Evolutionary conservation across 2,888 invertebrate species (phyloP), one percentile per base, ranked within the genome.

Genomic region (Gryllus longicercus): DNA sequence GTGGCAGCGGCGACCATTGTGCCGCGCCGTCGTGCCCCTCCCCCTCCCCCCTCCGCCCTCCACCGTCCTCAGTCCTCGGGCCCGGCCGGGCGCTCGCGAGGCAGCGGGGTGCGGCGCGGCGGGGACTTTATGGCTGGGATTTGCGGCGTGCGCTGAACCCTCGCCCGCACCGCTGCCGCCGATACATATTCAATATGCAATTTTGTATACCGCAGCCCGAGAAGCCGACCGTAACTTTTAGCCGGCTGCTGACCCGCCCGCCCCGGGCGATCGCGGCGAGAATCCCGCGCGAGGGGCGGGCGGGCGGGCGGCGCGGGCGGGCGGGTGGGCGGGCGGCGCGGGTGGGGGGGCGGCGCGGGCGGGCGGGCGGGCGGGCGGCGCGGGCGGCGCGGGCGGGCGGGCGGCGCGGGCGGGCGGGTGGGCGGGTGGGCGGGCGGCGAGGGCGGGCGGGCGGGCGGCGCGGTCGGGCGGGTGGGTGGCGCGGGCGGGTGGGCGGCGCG

Each of bases 111-210:
- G 25, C 2, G 2, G 25, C 25, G 38, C 8, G 38, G 38, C 38
- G 38, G 63, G 63, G n/a, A 63, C 63, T 63, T 63, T 63, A 63
- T n/a, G 63, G n/a, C 16, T 63, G 63, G 63, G 63, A n/a, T 63
- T 63, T n/a, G 63, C 63, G 16, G 14, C 63, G 16, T 63, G 63
- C 63, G 63, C 63, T n/a, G 63, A 14, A n/a, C 14, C 63, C 63
- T 63, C 63, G 63, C 63, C 63, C 63, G 14, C n/a, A n/a, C 63
- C 63, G 16, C n/a, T 16, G 63, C 63, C 14, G 63, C 63, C 63
- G 63, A 63, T 63, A 63, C 63, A 63, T 63, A 63, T 63, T 63
- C 63, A 63, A 63, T 63, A 63, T 63, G 63, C 63, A 63, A 63
- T n/a, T 63, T 14, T 63, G 63, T 63, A 63, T 63, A 63, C 63